These are phyloP conservation scores for Porites lobata DNA, from an alignment of 92 coral and sea anemone species.

Conservation along the genomic window DNA sequence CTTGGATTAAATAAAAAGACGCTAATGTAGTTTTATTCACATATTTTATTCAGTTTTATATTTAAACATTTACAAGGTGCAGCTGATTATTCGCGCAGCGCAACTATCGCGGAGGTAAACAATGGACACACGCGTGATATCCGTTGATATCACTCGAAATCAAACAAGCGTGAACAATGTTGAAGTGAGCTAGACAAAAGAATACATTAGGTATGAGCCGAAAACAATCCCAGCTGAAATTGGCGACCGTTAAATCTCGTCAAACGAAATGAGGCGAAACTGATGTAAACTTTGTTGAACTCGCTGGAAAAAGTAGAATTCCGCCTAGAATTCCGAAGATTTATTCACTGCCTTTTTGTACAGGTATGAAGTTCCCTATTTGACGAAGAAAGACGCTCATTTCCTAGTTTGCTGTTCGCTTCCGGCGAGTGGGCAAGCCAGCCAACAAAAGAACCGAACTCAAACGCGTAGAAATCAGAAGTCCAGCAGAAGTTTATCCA, in stretches of 20 bases:
- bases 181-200: constrained; percentile 49
- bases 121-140: constrained; percentile 34
- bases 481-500: constrained; percentile 7
- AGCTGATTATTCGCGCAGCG: constrained; percentile 15
- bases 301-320: not conserved
- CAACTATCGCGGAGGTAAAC: not conserved
- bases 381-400: constrained; percentile 19
- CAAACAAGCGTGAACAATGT: constrained; percentile 39
- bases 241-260: constrained; percentile 43
- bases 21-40: not conserved
- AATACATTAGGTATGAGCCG: constrained; percentile 45
- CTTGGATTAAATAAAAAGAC: not conserved
- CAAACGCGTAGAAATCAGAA: not conserved
- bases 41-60: not conserved
- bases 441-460: constrained; percentile 27
- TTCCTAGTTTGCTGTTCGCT: constrained; percentile 17
- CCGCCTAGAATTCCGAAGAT: not conserved
- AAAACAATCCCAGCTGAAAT: constrained; percentile 19
- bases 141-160: constrained; percentile 23
- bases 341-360: not conserved
- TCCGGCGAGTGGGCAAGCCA: constrained; percentile 53
- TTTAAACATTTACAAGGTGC: constrained; percentile 7
- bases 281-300: not conserved
- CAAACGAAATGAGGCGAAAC: constrained; percentile 20
- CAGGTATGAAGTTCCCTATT: constrained; percentile 20